Evolutionary conservation across 2,888 invertebrate genomes (phyloP).

Genomic region (Icerya purchasi): DNA sequence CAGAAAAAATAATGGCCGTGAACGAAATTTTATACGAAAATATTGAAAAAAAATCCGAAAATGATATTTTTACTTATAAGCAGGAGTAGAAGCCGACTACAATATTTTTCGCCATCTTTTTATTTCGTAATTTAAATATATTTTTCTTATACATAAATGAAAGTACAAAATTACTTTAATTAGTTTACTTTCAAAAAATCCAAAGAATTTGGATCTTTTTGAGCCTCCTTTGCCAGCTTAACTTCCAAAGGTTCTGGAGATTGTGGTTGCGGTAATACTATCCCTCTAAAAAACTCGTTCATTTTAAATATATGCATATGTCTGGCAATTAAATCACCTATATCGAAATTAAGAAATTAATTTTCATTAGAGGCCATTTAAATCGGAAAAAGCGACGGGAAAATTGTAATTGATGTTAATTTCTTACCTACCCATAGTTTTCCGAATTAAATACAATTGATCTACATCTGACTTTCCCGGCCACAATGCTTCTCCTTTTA

Average conservation of each 20-base stretch:
- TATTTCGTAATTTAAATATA: too few relatives aligned
- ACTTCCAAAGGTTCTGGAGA: conserved; percentile 62
- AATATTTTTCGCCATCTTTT: too few relatives aligned
- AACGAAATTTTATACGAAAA: too few relatives aligned
- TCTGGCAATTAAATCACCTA: conserved; percentile 69
- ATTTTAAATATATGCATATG: conserved; percentile 91
- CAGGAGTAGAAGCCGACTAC: too few relatives aligned
- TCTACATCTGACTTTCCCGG: conserved; percentile 98
- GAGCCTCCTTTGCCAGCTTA: conserved; percentile 53
- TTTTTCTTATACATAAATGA: too few relatives aligned
- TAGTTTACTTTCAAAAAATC: conserved; percentile 70
- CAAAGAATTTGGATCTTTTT: conserved; percentile 39
- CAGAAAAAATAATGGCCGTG: too few relatives aligned
- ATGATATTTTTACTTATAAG: too few relatives aligned
- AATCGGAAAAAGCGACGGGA: too few relatives aligned
- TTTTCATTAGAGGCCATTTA: too few relatives aligned
- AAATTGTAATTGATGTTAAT: too few relatives aligned
- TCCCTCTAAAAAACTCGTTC: conserved; percentile 85
- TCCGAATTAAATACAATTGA: conserved; percentile 85
- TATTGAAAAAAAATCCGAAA: too few relatives aligned
- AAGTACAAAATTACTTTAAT: too few relatives aligned
- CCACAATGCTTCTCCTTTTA: conserved; percentile 84
- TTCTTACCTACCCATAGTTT: conserved; percentile 47
- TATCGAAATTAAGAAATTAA: conserved; percentile 14
- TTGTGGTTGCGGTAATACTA: conserved; percentile 78